Evolutionary conservation across 2,888 invertebrate species (phyloP), one percentile per base, ranked within the genome.

Genomic region (Aporophyla lueneburgensis): DNA sequence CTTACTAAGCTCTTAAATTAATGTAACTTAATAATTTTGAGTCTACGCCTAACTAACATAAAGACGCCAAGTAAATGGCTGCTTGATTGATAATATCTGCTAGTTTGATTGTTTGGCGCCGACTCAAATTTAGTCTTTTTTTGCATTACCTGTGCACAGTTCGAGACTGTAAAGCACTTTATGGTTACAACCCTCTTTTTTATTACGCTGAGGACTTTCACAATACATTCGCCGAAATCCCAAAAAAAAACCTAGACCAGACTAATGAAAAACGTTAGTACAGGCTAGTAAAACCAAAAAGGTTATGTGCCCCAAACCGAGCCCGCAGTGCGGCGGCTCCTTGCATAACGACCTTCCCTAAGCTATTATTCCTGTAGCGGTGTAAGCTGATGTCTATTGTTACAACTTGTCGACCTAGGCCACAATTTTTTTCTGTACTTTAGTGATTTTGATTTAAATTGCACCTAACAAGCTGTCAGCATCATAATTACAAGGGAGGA

Each of bases 261-360:
- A 54, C 33, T 68, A 84, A 71, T 68, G 63, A 80, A 72, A 80
- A 66, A 53, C 56, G 58, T 67, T 69, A 68, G 66, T 66, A 66
- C 54, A 33, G 49, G n/a, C 33, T 33, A 62, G 27, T 75, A 71
- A 71, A 71, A 71, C 68, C 24, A 84, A 81, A 81, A 81, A 78
- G 62, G 63, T 69, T 61, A 2, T 71, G 54, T 66, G n/a, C 58
- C 51, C 65, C 16, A 74, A 68, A 68, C 58, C 7, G 10, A 9
- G 54, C 65, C 81, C 80, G 84, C 84, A 84, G 53, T 84, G 80
- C 82, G 76, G 68, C 53, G 27, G 53, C n/a, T 5, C 33, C 53
- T 49, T n/a, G 62, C 77, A 69, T 84, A 69, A 71, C 24, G 61
- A 62, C 68, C 54, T 62, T 16, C 56, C 51, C 61, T 58, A 33